Percentiles rank a stretch among this genome's conserved stretches.
These are phyloP conservation scores for Heteronetta atricapilla DNA, from an alignment of 2,113 vertebrate genomes.

Conservation along the genomic window DNA sequence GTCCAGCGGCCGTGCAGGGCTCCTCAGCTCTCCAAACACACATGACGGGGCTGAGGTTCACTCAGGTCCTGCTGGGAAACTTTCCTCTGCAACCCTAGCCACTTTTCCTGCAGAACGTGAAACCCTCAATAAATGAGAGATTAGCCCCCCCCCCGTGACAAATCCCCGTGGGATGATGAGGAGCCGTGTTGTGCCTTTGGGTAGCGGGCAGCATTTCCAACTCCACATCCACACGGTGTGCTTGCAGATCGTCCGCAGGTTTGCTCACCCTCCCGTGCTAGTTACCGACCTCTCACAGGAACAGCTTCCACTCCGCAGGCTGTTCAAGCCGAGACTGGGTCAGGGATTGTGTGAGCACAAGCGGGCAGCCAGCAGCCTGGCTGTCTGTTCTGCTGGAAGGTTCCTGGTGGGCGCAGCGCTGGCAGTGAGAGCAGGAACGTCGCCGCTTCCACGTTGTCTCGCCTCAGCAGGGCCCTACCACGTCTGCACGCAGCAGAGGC, in stretches of 20 bases:
- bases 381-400: background rate
- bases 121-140: background rate
- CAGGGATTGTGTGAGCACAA: background rate
- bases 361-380: background rate
- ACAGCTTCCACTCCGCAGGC: background rate
- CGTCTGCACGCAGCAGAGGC: background rate
- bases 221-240: fast-evolving
- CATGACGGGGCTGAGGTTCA: fast-evolving
- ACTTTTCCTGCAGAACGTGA: background rate
- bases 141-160: background rate
- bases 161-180: fast-evolving
- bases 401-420: fast-evolving
- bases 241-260: background rate
- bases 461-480: fast-evolving
- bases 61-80: background rate
- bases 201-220: background rate
- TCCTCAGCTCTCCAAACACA: background rate
- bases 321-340: background rate
- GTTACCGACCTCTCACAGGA: background rate
- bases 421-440: background rate
- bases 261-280: background rate
- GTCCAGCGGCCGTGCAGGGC: background rate
- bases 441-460: background rate
- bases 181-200: background rate
- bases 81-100: background rate